Percentiles rank a stretch among this genome's conserved stretches.
These are phyloP conservation scores for Sylvia atricapilla DNA, from an alignment of 2,113 vertebrate genomes.

Conservation along the genomic window DNA sequence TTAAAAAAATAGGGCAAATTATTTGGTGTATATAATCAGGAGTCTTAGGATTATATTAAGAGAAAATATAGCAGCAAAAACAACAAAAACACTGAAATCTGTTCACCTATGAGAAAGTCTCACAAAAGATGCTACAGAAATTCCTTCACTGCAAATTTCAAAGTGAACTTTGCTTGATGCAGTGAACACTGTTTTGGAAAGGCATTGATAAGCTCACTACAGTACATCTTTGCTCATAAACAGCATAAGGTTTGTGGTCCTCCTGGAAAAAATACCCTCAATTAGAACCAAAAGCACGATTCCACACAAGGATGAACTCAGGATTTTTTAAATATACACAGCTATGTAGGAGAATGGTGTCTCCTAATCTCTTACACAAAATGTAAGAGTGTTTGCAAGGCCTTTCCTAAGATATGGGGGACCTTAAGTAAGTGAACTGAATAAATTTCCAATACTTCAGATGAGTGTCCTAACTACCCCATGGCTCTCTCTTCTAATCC, in stretches of 20 bases:
- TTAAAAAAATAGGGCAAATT: neutral
- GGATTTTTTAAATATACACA: neutral
- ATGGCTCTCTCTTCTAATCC: neutral
- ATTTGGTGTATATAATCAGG: neutral
- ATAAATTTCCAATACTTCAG: neutral
- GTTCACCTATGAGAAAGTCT: neutral
- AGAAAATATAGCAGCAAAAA: neutral
- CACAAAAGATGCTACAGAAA: neutral
- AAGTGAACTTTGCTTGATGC: neutral
- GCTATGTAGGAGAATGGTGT: neutral
- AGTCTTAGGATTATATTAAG: neutral
- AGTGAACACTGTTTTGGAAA: neutral
- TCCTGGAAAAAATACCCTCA: neutral
- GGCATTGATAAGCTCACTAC: neutral
- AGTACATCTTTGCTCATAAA: neutral
- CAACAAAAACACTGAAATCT: neutral
- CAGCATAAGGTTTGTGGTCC: neutral
- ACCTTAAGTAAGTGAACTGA: neutral
- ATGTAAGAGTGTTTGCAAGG: neutral
- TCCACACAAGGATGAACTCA: neutral
- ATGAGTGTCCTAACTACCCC: neutral
- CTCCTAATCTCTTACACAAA: neutral
- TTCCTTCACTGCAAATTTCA: neutral
- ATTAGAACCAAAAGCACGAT: neutral
- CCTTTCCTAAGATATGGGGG: neutral